A percentile compares a stretch with the other conserved stretches of the same genome.
These are phyloP conservation scores for Dinocampus coccinellae DNA, from an alignment of 2,888 invertebrate genomes.

Conservation along the genomic window DNA sequence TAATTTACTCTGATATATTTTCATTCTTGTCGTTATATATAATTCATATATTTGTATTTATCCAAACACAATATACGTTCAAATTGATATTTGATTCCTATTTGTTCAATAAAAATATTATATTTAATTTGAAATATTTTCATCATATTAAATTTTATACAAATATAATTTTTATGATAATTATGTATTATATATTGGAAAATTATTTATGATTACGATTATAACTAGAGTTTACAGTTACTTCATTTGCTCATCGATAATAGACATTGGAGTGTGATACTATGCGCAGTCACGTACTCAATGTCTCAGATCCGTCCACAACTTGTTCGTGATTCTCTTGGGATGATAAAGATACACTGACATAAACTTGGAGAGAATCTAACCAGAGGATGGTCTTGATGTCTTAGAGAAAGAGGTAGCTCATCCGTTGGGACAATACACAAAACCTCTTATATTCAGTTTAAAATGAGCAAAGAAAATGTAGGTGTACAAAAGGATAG, in stretches of 20 bases:
- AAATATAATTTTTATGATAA: background rate
- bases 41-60: no score
- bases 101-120: no score
- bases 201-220: background rate
- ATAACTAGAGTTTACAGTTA: background rate
- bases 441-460: conserved; percentile 6
- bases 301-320: conserved; percentile 19
- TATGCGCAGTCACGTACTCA: conserved; percentile 34
- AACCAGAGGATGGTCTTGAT: conserved; percentile 19
- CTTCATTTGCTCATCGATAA: background rate
- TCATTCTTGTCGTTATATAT: no score
- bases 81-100: no score
- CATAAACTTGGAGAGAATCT: conserved; percentile 15
- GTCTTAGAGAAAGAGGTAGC: conserved; percentile 24
- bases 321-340: conserved; percentile 20
- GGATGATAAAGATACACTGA: conserved; percentile 24
- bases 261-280: background rate
- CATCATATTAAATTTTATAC: background rate
- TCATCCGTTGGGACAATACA: conserved; percentile 24
- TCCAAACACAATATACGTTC: no score
- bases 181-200: background rate
- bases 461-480: conserved; percentile 5
- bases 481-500: background rate
- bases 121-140: background rate
- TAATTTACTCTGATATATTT: no score